Evolutionary conservation across 2,888 invertebrate species (phyloP), one percentile per base, ranked within the genome.

Genomic region (Pristionchus exspectatus): DNA sequence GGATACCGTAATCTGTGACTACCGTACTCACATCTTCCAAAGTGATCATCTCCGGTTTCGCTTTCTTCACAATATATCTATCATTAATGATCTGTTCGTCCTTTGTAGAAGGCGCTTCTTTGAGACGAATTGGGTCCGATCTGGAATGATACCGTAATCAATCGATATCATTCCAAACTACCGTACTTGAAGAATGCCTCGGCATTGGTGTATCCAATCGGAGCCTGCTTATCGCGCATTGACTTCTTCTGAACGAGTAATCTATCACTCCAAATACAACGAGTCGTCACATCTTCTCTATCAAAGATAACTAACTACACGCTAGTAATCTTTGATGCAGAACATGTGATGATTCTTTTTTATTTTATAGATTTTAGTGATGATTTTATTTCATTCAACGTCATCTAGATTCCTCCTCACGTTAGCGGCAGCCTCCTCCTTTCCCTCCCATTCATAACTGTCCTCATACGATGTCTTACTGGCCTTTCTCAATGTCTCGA

Each of bases 391-490:
- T 77, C 44, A 4, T n/a, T 50, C 77, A 24, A 77, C 50, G n/a
- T n/a, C n/a, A n/a, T n/a, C 9, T 44, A 9, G 44, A 44, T 44
- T 44, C 44, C 44, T 54, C 50, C 84, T 69, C 69, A 87, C 87
- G 69, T 87, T 87, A 44, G 30, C 27, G n/a, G 1, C 21, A 16
- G 30, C 38, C 12, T 16, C 44, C 10, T 44, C 33, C 44, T 38
- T 69, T 18, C 33, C n/a, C 50, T 87, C 87, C 87, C 87, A 87
- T n/a, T 87, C 87, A 27, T 87, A 87, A 24, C 38, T 10, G 33
- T 87, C 87, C 24, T 69, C 63, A 14, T 30, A 88, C 10, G 74
- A 44, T 5, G 27, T 33, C 54, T 72, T 74, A 74, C 30, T 33
- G 33, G 24, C 74, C 33, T 72, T 54, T 27, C 72, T 50, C 33